phyloP scores from a whole-genome alignment of 2,113 vertebrate species.

The Oncorhynchus nerka region DNA sequence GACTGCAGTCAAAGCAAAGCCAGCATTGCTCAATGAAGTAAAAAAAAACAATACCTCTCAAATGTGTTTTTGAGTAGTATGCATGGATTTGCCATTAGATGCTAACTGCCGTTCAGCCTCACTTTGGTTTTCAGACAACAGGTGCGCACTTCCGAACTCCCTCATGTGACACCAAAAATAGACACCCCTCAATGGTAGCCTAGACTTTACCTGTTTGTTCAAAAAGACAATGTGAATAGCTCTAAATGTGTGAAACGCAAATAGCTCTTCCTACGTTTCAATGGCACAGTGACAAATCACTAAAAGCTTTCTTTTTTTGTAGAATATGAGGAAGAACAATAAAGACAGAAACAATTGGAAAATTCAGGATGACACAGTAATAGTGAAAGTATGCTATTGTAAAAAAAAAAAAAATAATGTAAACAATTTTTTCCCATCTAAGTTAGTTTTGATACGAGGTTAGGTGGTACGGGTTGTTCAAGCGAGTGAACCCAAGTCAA shows the following conservation, averaged over 20 bases:
- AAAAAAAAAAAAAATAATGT: neutral
- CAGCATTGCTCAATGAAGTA: neutral
- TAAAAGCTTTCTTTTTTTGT: too few species aligned
- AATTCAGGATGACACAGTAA: neutral
- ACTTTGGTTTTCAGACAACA: constrained; percentile 62
- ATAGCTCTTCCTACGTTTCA: too few species aligned
- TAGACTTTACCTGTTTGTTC: neutral
- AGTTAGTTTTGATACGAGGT: neutral
- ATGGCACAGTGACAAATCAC: too few species aligned
- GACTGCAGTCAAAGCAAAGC: constrained; percentile 14
- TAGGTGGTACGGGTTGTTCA: too few species aligned
- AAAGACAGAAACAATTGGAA: too few species aligned
- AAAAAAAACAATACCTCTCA: neutral
- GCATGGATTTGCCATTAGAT: constrained; percentile 31
- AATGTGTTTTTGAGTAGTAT: neutral
- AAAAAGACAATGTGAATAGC: neutral
- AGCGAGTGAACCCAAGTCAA: neutral
- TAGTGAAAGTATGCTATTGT: neutral
- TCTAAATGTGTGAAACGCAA: too few species aligned
- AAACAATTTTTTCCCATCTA: neutral
- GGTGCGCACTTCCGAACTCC: constrained; percentile 36
- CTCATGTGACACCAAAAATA: constrained; percentile 7
- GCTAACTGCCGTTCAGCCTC: constrained; percentile 38
- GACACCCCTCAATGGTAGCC: neutral
- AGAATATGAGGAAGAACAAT: too few species aligned